Evolutionary conservation across 2,888 invertebrate species (phyloP).

Genomic region (Cheilosia variabilis): DNA sequence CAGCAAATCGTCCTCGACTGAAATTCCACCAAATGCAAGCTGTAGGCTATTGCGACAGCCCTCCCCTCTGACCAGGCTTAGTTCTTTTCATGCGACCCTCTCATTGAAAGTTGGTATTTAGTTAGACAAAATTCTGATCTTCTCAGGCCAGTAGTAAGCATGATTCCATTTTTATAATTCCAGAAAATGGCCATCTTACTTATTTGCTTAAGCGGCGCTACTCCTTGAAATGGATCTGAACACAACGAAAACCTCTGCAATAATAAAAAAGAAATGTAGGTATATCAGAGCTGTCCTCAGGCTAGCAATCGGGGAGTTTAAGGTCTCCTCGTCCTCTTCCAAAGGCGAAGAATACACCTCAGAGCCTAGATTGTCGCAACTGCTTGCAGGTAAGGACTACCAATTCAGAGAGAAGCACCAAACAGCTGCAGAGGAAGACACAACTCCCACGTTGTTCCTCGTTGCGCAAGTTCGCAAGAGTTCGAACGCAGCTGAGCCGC

Average conservation of each 20-base stretch:
- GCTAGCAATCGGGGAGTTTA: conserved; percentile 48
- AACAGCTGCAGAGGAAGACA: conserved; percentile 5
- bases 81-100: conserved; percentile 1
- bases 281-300: conserved; percentile 33
- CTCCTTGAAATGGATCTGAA: conserved; percentile 73
- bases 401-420: conserved; percentile 20
- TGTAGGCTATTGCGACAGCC: neutral
- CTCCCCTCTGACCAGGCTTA: neutral
- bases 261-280: too few relatives aligned
- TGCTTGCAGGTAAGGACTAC: conserved; percentile 60
- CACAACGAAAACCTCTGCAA: conserved; percentile 32
- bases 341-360: conserved; percentile 39
- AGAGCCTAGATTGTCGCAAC: conserved; percentile 24
- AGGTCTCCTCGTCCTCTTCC: conserved; percentile 37
- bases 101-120: conserved; percentile 26
- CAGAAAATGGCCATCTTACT: conserved; percentile 73
- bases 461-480: neutral
- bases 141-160: conserved; percentile 61
- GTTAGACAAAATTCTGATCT: conserved; percentile 25
- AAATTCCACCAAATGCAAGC: neutral
- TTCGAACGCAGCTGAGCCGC: neutral
- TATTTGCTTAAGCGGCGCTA: conserved; percentile 75
- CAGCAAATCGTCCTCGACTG: too few relatives aligned
- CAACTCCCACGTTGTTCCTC: neutral
- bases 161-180: conserved; percentile 72